Conservation (phyloP, 2,888 invertebrate species). For the Clistopyga incitator region DNA sequence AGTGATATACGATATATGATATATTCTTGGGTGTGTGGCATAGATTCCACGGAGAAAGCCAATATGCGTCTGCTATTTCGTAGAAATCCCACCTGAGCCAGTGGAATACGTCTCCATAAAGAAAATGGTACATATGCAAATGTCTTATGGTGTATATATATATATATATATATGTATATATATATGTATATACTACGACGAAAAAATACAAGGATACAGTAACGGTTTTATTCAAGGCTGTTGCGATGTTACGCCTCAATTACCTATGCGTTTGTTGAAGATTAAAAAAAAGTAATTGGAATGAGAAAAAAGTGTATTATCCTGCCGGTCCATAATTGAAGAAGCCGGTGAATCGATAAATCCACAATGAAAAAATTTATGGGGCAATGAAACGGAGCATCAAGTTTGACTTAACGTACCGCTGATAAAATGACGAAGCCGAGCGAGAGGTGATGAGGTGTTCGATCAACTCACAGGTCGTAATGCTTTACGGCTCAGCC, state of each 20-base stretch:
- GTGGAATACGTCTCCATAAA: neutral
- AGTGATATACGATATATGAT: neutral
- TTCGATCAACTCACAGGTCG: slow-evolving; percentile 44
- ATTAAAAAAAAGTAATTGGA: neutral
- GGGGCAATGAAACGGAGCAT: neutral
- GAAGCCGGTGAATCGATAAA: neutral
- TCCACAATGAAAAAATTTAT: neutral
- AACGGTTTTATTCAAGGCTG: too few species aligned
- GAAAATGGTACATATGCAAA: neutral
- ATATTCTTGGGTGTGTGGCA: neutral
- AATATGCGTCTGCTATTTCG: neutral
- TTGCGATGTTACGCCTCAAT: too few species aligned
- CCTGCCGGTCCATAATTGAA: neutral
- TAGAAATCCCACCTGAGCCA: neutral
- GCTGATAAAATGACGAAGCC: slow-evolving; percentile 14
- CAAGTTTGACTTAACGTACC: neutral
- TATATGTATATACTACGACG: too few species aligned
- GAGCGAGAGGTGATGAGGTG: slow-evolving; percentile 23
- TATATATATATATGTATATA: too few species aligned
- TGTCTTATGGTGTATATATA: neutral
- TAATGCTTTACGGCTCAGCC: slow-evolving; percentile 35
- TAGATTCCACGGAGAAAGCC: neutral
- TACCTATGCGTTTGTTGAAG: neutral
- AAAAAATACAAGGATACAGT: neutral
- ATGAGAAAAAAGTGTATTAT: neutral